Evolutionary conservation across 2,113 vertebrate species (phyloP).

Genomic region (Gallinago media): DNA sequence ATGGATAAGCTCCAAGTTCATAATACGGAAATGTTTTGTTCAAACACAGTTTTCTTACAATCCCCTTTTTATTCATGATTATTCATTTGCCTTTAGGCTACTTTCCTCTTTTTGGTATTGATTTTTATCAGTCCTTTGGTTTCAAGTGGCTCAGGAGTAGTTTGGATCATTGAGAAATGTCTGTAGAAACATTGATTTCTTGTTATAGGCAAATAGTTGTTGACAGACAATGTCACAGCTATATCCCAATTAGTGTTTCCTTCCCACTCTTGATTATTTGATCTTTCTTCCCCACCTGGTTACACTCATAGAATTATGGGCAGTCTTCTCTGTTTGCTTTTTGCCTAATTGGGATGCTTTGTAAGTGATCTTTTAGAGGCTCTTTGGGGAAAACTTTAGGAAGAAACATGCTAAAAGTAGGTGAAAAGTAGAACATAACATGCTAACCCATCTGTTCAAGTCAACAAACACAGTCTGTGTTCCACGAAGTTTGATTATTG

Average conservation of each 20-base stretch:
- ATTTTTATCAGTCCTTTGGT: not conserved
- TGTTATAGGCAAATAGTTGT: not conserved
- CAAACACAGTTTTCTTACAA: not conserved
- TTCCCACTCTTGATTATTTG: not conserved
- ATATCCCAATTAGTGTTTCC: not conserved
- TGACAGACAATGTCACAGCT: not conserved
- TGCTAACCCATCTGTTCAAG: not conserved
- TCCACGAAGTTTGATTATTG: not conserved
- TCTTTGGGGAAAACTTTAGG: not conserved
- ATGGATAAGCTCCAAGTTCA: not conserved
- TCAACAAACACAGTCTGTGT: not conserved
- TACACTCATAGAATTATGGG: not conserved
- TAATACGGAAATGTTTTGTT: not conserved
- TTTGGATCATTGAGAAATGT: not conserved
- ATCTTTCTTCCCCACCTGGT: not conserved
- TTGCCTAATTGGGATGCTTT: not conserved
- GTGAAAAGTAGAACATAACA: accelerated
- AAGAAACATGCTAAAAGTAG: not conserved
- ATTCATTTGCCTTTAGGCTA: not conserved
- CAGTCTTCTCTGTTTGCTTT: not conserved
- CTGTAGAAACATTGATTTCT: not conserved
- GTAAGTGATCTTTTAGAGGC: not conserved
- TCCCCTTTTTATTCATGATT: not conserved
- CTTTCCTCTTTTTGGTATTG: not conserved
- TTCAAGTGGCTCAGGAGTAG: not conserved